Conservation (phyloP, 2,888 invertebrate genomes). For the Machimus atricapillus region DNA sequence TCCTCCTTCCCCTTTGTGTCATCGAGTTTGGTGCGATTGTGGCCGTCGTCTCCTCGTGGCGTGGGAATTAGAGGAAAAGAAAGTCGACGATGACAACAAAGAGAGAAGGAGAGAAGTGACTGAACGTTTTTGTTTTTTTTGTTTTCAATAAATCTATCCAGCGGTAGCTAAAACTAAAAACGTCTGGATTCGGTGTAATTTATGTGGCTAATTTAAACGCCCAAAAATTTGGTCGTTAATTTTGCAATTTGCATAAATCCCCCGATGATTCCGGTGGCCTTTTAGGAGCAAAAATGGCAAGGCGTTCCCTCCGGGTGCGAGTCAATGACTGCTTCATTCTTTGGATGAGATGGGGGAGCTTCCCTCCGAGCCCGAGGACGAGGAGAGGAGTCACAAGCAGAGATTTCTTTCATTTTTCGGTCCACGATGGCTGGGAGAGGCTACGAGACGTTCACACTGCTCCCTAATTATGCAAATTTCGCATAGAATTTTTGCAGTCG, state of each 20-base stretch:
- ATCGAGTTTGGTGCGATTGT: too few relatives aligned
- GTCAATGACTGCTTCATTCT: not conserved
- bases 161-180: not conserved
- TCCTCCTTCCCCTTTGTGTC: not conserved
- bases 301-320: not conserved
- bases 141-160: not conserved
- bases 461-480: conserved; percentile 14
- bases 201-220: not conserved
- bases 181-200: not conserved
- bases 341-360: not conserved
- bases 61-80: not conserved
- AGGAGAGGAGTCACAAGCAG: too few relatives aligned
- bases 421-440: not conserved
- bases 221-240: not conserved
- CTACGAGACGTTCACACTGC: not conserved
- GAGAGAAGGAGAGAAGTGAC: not conserved
- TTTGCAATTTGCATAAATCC: not conserved
- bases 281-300: not conserved
- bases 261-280: not conserved
- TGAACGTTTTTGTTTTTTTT: not conserved
- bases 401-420: not conserved
- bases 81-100: not conserved
- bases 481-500: not conserved
- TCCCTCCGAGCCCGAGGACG: too few relatives aligned
- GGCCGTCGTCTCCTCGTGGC: not conserved